Conservation (phyloP, 2,797 vertebrate genomes). For the Siniperca scherzeri region DNA sequence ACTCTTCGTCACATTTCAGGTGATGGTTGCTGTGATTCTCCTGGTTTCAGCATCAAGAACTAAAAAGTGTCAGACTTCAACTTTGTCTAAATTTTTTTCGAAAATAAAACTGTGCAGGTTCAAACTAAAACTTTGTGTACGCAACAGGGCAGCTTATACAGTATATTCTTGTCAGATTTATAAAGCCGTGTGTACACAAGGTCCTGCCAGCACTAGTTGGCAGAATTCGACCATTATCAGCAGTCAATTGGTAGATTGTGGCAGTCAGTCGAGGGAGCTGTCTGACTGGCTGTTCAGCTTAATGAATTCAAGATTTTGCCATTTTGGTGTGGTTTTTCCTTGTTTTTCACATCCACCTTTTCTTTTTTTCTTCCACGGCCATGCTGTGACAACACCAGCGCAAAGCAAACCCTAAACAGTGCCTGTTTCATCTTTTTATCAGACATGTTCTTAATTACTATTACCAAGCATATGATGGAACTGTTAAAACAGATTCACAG, state of each 20-base stretch:
- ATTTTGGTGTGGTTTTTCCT: not conserved
- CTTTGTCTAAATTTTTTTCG: not conserved
- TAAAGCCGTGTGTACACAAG: not conserved
- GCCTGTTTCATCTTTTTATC: not conserved
- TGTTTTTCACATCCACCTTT: not conserved
- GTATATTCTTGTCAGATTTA: not conserved
- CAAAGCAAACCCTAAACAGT: not conserved
- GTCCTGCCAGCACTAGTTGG: not conserved
- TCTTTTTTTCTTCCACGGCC: not conserved
- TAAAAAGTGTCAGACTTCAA: not conserved
- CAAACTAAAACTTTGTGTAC: not conserved
- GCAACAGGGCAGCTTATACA: not conserved
- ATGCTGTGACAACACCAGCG: not conserved
- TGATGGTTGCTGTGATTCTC: conserved; percentile 13
- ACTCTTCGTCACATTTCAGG: conserved; percentile 12
- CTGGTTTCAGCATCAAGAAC: not conserved
- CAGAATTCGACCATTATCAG: too few species aligned
- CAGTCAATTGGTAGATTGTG: not conserved
- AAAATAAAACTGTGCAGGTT: not conserved
- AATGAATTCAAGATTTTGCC: too few species aligned
- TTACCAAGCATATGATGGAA: not conserved
- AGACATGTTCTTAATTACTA: not conserved
- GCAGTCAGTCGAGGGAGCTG: not conserved
- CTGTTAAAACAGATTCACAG: not conserved
- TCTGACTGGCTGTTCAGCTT: not conserved